Conservation (phyloP, 53 echinoderm and acorn worm genomes). For the Holothuria scabra region DNA sequence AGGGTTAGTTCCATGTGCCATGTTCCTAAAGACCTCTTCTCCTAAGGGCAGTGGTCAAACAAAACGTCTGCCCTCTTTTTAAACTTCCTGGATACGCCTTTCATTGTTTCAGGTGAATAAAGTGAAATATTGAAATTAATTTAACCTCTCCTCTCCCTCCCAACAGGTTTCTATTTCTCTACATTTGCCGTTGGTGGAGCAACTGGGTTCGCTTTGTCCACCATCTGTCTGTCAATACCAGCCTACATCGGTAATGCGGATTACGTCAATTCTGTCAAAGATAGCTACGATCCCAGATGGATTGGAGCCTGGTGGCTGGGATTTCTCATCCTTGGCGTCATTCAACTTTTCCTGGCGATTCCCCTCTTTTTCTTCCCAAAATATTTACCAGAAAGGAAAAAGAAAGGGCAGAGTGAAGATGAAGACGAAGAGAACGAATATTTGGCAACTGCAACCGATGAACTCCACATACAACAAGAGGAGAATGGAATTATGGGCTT, state of each 20-base stretch:
- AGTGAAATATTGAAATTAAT: no score
- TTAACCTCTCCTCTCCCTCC: no score
- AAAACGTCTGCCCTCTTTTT: no score
- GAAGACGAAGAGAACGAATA: constrained; percentile 7
- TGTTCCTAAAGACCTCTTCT: no score
- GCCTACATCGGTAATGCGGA: constrained; percentile 5
- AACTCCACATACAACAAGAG: constrained; percentile 4
- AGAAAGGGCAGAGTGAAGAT: neutral
- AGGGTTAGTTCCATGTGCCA: no score
- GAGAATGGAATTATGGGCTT: constrained; percentile 20
- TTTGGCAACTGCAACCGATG: constrained; percentile 20
- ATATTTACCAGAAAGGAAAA: constrained; percentile 7
- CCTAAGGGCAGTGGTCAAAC: no score
- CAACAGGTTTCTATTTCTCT: constrained; percentile 40
- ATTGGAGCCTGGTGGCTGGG: constrained; percentile 43
- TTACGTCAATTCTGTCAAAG: constrained; percentile 22
- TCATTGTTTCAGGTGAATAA: no score
- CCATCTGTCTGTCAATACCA: constrained; percentile 21
- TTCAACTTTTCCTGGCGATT: constrained; percentile 3
- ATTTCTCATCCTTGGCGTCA: constrained; percentile 23
- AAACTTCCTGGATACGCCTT: no score
- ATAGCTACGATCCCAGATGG: constrained; percentile 8
- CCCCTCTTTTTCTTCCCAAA: constrained; percentile 44
- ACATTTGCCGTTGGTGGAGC: constrained; percentile 40
- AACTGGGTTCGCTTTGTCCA: constrained; percentile 23